A percentile compares a stretch with the other conserved stretches of the same genome.
These are phyloP conservation scores for Taphrorychus bicolor DNA, from an alignment of 2,888 invertebrate genomes.

Conservation along the genomic window DNA sequence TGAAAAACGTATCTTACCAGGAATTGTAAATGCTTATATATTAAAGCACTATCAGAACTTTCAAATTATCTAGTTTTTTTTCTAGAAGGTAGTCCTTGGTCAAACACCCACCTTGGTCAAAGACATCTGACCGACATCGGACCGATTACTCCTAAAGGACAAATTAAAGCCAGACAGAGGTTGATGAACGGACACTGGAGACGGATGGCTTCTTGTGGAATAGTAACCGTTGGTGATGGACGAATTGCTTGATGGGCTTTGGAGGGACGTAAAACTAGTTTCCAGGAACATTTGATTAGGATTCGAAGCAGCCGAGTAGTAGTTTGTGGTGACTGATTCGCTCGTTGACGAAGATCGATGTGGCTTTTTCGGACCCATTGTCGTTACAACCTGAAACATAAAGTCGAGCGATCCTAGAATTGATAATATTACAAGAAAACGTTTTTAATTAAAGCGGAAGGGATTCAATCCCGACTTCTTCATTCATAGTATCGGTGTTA, in stretches of 20 bases:
- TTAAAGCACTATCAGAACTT: too few relatives aligned
- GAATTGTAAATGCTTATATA: too few relatives aligned
- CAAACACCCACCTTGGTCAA: slow-evolving; percentile 24
- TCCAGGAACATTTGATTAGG: slow-evolving; percentile 68
- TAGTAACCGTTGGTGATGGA: slow-evolving; percentile 57
- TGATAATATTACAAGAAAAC: too few relatives aligned
- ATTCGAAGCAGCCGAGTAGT: slow-evolving; percentile 56
- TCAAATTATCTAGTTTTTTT: not conserved
- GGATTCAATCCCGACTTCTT: too few relatives aligned
- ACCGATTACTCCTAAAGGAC: slow-evolving; percentile 32
- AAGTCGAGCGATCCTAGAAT: not conserved
- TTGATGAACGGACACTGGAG: slow-evolving; percentile 47
- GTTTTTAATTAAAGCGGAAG: too few relatives aligned
- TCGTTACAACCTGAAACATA: slow-evolving; percentile 71
- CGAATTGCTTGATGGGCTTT: slow-evolving; percentile 60
- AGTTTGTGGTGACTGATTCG: slow-evolving; percentile 44
- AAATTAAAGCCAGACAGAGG: slow-evolving; percentile 29
- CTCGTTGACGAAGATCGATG: slow-evolving; percentile 64
- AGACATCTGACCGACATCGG: slow-evolving; percentile 23
- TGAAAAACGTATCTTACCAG: too few relatives aligned
- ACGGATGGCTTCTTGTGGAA: slow-evolving; percentile 54
- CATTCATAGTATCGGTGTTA: too few relatives aligned
- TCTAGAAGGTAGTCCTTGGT: not conserved
- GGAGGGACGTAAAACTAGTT: slow-evolving; percentile 77
- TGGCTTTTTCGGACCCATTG: slow-evolving; percentile 81